Base-by-base conservation (phyloP, 1,140 invertebrate genomes). In the Achatina immaculata region DNA sequence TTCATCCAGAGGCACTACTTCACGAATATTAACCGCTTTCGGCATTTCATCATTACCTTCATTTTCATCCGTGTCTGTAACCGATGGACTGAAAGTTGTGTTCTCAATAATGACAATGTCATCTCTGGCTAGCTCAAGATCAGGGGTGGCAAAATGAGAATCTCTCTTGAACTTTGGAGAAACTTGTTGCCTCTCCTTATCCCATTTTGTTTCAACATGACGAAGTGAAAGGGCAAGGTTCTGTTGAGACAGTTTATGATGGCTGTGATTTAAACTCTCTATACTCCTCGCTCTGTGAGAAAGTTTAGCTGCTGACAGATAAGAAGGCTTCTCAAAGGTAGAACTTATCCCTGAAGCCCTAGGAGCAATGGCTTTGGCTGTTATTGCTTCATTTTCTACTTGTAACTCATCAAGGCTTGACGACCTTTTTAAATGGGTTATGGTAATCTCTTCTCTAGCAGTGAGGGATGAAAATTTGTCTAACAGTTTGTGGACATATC, bases 401-500 rank as follows among this genome's bases (percentile, higher is more conserved):
- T 42, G 19, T 74, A 90, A 73, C 84, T 88, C 88, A 71, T 90
- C 89, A 14, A 90, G 78, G 84, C 90, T 90, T 45, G 85, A 85
- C 48, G 86, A 85, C 21, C 85, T 78, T 81, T 86, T 86, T 55
- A 85, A 72, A 58, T 81, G 83, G 24, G 68, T 65, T 28, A 77
- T 68, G 7, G 34, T 38, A 55, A 77, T 40, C 24, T 83, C 80
- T n/a, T 85, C 85, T 71, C 81, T 83, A 66, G 85, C 71, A 48
- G 79, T 80, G 55, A 89, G 78, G 36, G 84, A 82, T 55, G 86
- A 74, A 83, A 90, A 91, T 81, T 87, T 89, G 71, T 85, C 85
- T 51, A 87, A 78, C 28, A 90, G 82, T 82, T 88, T 90, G 76
- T 88, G 84, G 38, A 91, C 90, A 86, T 90, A 90, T 24, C 90